Conservation (phyloP, 2,888 invertebrate genomes). For the Eristalis intricaria region DNA sequence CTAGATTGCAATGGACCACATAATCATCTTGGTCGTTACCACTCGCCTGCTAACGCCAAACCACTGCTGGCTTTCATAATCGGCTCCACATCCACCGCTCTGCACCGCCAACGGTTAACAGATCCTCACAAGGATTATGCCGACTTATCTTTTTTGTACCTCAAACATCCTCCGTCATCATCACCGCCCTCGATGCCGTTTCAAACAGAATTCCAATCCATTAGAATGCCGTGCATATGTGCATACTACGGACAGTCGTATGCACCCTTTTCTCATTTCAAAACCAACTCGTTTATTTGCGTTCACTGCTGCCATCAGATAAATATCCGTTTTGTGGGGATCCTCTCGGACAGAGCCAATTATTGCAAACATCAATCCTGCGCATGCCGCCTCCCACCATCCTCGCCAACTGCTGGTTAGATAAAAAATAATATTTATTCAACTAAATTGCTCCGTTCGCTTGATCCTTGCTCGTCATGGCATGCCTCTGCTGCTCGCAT, state of each 20-base stretch:
- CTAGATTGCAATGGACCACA: background rate
- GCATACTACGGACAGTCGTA: background rate
- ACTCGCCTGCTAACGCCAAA: background rate
- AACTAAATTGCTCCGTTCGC: slow-evolving; percentile 62
- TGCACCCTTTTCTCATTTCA: background rate
- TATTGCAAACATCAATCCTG: slow-evolving; percentile 63
- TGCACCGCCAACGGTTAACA: background rate
- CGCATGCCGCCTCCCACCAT: background rate
- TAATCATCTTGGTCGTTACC: background rate
- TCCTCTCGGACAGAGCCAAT: slow-evolving; percentile 53
- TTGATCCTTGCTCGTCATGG: slow-evolving; percentile 31
- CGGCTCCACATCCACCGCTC: background rate
- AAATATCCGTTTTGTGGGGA: slow-evolving; percentile 48
- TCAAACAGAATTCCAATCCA: background rate
- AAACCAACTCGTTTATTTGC: slow-evolving; percentile 29
- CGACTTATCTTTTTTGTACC: background rate
- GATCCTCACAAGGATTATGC: background rate
- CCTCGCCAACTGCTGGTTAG: slow-evolving; percentile 15
- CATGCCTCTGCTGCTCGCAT: background rate
- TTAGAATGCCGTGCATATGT: background rate
- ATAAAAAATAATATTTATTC: slow-evolving; percentile 57
- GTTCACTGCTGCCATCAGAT: slow-evolving; percentile 17
- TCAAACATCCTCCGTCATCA: background rate
- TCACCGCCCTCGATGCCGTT: background rate
- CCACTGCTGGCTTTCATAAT: background rate